Evolutionary conservation across 2,888 invertebrate species (phyloP), one percentile per base, ranked within the genome.

Genomic region (Rotaria sp.): DNA sequence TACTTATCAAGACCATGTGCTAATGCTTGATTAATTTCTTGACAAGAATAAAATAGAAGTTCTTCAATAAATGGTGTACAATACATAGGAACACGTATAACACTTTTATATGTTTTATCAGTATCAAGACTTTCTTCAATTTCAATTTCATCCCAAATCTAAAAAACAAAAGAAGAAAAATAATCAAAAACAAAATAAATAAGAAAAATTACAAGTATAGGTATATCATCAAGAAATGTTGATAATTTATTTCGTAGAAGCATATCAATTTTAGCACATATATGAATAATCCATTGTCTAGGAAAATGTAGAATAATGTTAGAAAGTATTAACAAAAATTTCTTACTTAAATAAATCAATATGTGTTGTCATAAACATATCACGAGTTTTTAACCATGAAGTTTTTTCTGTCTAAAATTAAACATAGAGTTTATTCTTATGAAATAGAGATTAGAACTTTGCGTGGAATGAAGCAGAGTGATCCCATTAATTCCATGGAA

Each of bases 141-240:
- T 50, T 86, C 86, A 26, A 86, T 84, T 48, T 86, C 85, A 48
- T 86, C 85, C 86, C 86, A 86, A 52, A 85, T 55, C 86, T 86
- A 50, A 21, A 45, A 50, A 80, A 38, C 2, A 80, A 45, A 45
- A 13, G 1, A 13, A 41, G 4, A 24, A 45, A 26, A 45, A 75
- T 24, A 41, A 5, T 45, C 11, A 38, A 18, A 10, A 1, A 38
- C 21, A 21, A 74, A 8, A 38, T 24, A 18, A 24, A 74, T 67
- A 21, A 35, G 30, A 67, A 52, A 10, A 35, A 38, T 67, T 67
- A 67, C 67, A 4, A 80, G 15, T 26, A 26, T 80, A 4, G 80
- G 80, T 18, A 80, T 45, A 35, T 80, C 80, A 45, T 80, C 45
- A 15, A 80, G 45, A 80, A 80, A 80, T 45, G 80, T 80, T 26